These are phyloP conservation scores for Marisa cornuarietis DNA, from an alignment of 1,140 invertebrate genomes.

Conservation along the genomic window DNA sequence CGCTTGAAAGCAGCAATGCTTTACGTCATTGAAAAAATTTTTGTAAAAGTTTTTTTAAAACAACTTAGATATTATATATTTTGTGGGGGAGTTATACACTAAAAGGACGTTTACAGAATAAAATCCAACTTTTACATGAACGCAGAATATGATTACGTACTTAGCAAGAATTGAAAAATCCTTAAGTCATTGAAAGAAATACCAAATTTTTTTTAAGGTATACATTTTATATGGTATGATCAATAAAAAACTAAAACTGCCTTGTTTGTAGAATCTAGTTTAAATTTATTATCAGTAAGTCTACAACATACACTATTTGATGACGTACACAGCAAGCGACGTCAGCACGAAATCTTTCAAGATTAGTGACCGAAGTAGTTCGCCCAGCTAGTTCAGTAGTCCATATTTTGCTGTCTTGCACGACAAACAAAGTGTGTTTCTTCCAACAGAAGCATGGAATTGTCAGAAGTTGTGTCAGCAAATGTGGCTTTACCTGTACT, in stretches of 20 bases:
- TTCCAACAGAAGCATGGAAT: slow-evolving; percentile 44
- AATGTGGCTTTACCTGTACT: slow-evolving; percentile 63
- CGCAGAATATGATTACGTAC: neutral
- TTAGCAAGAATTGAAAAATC: neutral
- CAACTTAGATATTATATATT: too few species aligned
- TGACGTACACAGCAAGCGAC: slow-evolving; percentile 55
- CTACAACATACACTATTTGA: slow-evolving; percentile 31
- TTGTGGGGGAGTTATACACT: too few species aligned
- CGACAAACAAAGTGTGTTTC: neutral
- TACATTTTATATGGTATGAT: neutral
- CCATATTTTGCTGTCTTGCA: slow-evolving; percentile 23
- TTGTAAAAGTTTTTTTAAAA: too few species aligned
- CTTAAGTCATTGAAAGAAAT: neutral
- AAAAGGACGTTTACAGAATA: too few species aligned
- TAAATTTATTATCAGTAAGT: neutral
- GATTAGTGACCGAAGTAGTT: slow-evolving; percentile 6
- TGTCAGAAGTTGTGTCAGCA: slow-evolving; percentile 61
- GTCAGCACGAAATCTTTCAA: slow-evolving; percentile 53
- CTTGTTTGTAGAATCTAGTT: neutral
- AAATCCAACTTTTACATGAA: too few species aligned
- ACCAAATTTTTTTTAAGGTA: neutral
- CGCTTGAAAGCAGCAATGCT: too few species aligned
- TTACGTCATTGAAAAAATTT: too few species aligned
- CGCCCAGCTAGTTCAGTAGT: neutral
- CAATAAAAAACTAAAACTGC: neutral